Evolutionary conservation across 2,888 invertebrate genomes (phyloP), one percentile per base, ranked within the genome.

Genomic region (Acanthococcus lagerstroemiae): DNA sequence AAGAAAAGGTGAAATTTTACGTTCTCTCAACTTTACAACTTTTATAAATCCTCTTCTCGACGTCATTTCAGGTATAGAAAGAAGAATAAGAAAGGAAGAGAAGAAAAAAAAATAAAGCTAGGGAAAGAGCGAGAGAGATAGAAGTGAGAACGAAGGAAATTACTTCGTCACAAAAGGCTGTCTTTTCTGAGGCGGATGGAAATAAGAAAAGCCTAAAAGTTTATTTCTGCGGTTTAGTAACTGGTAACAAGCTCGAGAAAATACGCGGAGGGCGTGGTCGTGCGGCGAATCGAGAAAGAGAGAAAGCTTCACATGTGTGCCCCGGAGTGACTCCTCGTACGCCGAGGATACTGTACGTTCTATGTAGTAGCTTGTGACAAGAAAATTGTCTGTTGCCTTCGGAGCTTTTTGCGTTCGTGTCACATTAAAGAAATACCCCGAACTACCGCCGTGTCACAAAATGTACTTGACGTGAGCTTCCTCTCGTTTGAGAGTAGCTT

Each of bases 401-500:
- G 37, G 37, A 61, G 54, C 61, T 61, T 50, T 46, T 50, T 50
- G 30, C 52, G 61, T 52, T 61, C 61, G 27, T 50, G 61, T 61
- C 61, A 61, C 61, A 61, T 61, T 61, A 61, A 61, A 52, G 61
- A 61, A 37, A 61, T 61, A 61, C 61, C 50, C 61, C 50, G 37
- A 61, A 61, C 61, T 52, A 37, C 37, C 21, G 30, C 50, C 52
- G 27, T 48, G 61, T 61, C 61, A 61, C 61, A 61, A 61, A 61
- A 61, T 61, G 61, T 52, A 50, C 61, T 61, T 61, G 61, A 61
- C 61, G 61, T 61, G 48, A 61, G 61, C 61, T 61, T 61, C 52
- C 61, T 61, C 21, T 52, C 50, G 52, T 52, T 61, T 52, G 52
- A 61, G 61, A 52, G 61, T 50, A 61, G 50, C 61, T 61, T 48